Conservation (phyloP, 2,797 vertebrate species). For the Lithobates pipiens region DNA sequence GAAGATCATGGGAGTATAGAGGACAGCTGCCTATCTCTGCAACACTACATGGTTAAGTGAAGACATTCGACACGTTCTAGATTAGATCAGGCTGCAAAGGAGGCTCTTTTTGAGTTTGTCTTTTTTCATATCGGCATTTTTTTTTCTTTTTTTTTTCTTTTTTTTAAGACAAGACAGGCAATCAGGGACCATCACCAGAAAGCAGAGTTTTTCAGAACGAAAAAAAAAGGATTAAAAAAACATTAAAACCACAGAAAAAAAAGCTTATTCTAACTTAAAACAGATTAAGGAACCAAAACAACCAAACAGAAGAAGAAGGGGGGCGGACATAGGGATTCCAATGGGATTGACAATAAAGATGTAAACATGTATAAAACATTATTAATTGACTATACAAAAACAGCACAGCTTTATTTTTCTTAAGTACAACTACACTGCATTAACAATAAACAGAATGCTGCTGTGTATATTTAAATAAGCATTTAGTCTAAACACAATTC, state of each 20-base stretch:
- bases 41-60: slow-evolving; percentile 72
- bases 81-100: slow-evolving; percentile 99
- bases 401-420: not conserved
- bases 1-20: slow-evolving; percentile 45
- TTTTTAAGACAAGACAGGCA: slow-evolving; percentile 98
- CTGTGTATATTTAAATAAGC: slow-evolving; percentile 21
- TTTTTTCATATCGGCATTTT: slow-evolving; percentile 59
- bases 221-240: slow-evolving; percentile 65
- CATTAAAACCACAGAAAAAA: slow-evolving; percentile 64
- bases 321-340: slow-evolving; percentile 71
- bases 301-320: slow-evolving; percentile 72
- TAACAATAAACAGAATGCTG: slow-evolving; percentile 47
- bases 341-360: slow-evolving; percentile 71
- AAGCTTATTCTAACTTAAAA: slow-evolving; percentile 74
- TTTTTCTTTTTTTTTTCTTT: slow-evolving; percentile 70
- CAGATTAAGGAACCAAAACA: slow-evolving; percentile 58
- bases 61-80: slow-evolving; percentile 79
- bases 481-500: not conserved
- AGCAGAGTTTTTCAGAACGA: slow-evolving; percentile 75
- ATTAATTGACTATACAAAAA: slow-evolving; percentile 60
- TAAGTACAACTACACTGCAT: not conserved
- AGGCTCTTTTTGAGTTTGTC: slow-evolving; percentile 83
- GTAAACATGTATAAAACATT: slow-evolving; percentile 67
- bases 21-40: slow-evolving; percentile 71
- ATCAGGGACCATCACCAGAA: slow-evolving; percentile 98